phyloP scores from a whole-genome alignment of 1,140 invertebrate species.

The Tribolium castaneum region DNA sequence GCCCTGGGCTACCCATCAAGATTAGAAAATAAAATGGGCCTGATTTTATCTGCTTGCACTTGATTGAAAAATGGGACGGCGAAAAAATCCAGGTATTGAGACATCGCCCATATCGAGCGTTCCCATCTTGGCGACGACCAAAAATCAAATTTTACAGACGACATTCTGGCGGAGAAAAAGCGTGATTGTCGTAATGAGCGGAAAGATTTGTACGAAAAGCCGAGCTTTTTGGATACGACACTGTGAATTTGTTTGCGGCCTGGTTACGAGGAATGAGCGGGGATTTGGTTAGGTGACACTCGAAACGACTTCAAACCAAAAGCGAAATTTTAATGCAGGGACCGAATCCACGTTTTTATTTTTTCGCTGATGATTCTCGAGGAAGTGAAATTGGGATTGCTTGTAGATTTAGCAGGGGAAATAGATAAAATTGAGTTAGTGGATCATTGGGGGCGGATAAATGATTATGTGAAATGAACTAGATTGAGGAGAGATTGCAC shows the following conservation, averaged over 20 bases:
- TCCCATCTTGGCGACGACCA: not conserved
- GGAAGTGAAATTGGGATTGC: not conserved
- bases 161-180: not conserved
- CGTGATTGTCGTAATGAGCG: slow-evolving; percentile 15
- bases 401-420: not conserved
- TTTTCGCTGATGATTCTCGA: not conserved
- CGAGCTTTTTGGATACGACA: slow-evolving; percentile 6
- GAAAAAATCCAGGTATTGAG: slow-evolving; percentile 18
- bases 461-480: not conserved
- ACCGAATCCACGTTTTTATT: too few species aligned
- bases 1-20: not conserved
- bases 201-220: slow-evolving; percentile 2
- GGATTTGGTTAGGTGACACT: not conserved
- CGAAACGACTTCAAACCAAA: not conserved
- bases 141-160: not conserved
- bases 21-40: slow-evolving; percentile 16
- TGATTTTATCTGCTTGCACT: slow-evolving; percentile 24
- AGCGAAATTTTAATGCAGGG: too few species aligned
- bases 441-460: not conserved
- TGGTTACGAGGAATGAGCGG: not conserved
- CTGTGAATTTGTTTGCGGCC: not conserved
- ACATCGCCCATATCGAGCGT: not conserved
- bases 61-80: slow-evolving; percentile 17
- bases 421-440: not conserved
- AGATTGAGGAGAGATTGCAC: not conserved